Base-by-base conservation (phyloP, 2,113 vertebrate genomes). In the Cettia cetti region DNA sequence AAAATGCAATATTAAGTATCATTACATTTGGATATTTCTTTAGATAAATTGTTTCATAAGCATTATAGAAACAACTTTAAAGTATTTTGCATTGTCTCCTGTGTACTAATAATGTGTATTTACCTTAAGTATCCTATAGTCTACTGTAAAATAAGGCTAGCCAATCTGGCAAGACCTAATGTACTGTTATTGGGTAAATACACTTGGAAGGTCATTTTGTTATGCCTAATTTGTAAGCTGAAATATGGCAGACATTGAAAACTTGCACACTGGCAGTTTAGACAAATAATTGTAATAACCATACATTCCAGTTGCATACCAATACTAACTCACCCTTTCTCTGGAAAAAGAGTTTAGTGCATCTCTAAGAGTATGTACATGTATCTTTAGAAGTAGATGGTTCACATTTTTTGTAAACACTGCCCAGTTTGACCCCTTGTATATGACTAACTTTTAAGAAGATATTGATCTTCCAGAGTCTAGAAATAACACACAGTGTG, bases 221-320 rank as follows among this genome's bases (percentile, higher is more conserved):
- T 82, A 17, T 53, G 37, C 40, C 21, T 6, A 59, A 0, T 77
- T 80, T 83, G 12, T 64, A 65, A 74, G 28, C 12, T 53, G 70
- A 76, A 79, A 35, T 47, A 27, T 30, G 37, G 37, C 61, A 78
- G 53, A 45, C 5, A 5, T 24, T 57, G 53, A 13, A 31, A 76
- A 61, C 17, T 30, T 90, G 27, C 17, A 60, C 22, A 57, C 6
- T 80, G 53, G 37, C 14, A 60, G 33, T 77, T 86, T 40, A 82
- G 57, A 35, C 8, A 28, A 42, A 22, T 47, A 37, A 47, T 28
- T 91, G 35, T 50, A 49, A 17, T 33, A 64, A 50, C 20, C 69
- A 3, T 47, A 8, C 15, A 13, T 13, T 37, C 53, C 45, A 80
- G 1, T 76, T 0, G 0, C 15, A 13, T 79, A 19, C 15, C 35